Base-by-base conservation (phyloP, 2,797 vertebrate genomes). In the Eulemur albifrons region DNA sequence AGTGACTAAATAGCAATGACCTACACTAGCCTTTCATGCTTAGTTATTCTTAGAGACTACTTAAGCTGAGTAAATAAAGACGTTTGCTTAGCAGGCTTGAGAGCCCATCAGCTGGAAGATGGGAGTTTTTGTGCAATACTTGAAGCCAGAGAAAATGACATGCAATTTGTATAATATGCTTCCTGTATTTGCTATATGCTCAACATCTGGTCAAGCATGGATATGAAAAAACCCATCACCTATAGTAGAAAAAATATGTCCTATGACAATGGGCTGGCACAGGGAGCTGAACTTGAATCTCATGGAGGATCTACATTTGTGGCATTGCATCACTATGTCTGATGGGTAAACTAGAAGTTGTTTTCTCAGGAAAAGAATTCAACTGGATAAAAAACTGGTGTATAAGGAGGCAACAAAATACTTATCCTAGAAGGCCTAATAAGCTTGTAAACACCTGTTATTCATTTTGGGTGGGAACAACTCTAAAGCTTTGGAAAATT, bases 381-480 rank as follows among this genome's bases (percentile, higher is more conserved):
- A 98, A 99, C 98, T 98, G 99, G 92, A 99, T 99, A 98, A 99
- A 99, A 65, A 99, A 99, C 90, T 99, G 99, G 99, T 99, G 99
- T 95, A 99, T 99, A 98, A 99, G 99, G 99, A 99, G 99, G 88
- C 99, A 99, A 97, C 99, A 99, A 97, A 99, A 98, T 75, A 99
- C 23, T 59, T 59, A 59, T 59, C 57, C 10, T 59, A 12, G 57
- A 63, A 63, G 59, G 30, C 27, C 27, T 30, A 61, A 61, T 61
- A 63, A 63, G 13, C 13, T 27, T 32, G 99, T 99, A 67, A 99
- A 99, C 98, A 99, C 99, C 8, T 99, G 99, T 98, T 99, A 99
- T 97, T 99, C 99, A 17, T 99, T 99, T 97, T 99, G 99, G 99
- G 99, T 99, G 93, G 99, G 99, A 98, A 99, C 99, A 79, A 99